phyloP scores from a whole-genome alignment of 2,888 invertebrate genomes.

The Drosophila acutilabella region DNA sequence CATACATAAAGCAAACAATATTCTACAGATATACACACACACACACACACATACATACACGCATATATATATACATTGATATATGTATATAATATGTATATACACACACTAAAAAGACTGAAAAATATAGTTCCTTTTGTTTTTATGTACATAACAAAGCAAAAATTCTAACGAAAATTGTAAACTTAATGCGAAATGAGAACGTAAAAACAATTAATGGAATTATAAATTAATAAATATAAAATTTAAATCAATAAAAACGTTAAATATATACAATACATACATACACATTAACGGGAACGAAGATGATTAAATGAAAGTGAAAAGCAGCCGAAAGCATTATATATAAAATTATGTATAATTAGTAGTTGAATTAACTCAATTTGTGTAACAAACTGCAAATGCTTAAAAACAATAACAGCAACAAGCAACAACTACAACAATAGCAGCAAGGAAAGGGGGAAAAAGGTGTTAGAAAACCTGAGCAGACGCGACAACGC shows the following conservation, averaged over 20 bases:
- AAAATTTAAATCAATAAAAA: slow-evolving; percentile 62
- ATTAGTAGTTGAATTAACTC: slow-evolving; percentile 73
- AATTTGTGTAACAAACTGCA: slow-evolving; percentile 63
- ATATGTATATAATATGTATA: slow-evolving; percentile 29
- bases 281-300: slow-evolving; percentile 14
- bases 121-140: slow-evolving; percentile 86
- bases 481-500: slow-evolving; percentile 38
- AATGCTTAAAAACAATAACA: slow-evolving; percentile 20
- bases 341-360: slow-evolving; percentile 57
- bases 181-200: slow-evolving; percentile 64
- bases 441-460: not conserved
- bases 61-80: slow-evolving; percentile 22
- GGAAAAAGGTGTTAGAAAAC: slow-evolving; percentile 19
- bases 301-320: slow-evolving; percentile 1
- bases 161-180: slow-evolving; percentile 70
- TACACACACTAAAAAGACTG: slow-evolving; percentile 85
- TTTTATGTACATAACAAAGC: slow-evolving; percentile 84
- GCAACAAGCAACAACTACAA: not conserved
- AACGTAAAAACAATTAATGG: slow-evolving; percentile 83
- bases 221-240: slow-evolving; percentile 75
- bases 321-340: slow-evolving; percentile 53
- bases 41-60: slow-evolving; percentile 41
- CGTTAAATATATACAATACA: slow-evolving; percentile 26
- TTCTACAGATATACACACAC: slow-evolving; percentile 67
- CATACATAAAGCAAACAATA: slow-evolving; percentile 60